These are phyloP conservation scores for Struthio camelus DNA, from an alignment of 2,113 vertebrate genomes.

Conservation along the genomic window DNA sequence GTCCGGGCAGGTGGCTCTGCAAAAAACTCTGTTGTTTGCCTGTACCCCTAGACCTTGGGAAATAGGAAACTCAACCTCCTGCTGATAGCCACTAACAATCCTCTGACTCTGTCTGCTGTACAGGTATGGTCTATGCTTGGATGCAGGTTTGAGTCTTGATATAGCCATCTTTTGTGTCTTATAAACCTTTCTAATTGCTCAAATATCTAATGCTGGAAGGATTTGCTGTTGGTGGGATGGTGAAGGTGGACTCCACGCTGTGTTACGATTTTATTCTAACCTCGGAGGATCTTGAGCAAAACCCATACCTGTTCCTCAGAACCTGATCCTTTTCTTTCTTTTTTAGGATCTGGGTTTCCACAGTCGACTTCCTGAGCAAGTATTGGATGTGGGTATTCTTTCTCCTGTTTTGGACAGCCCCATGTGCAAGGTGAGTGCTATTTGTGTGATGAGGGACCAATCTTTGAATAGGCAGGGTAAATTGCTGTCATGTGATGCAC, in stretches of 20 bases:
- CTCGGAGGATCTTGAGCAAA: background rate
- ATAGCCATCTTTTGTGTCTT: background rate
- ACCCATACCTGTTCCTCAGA: accelerated
- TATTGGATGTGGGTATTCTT: conserved; percentile 56
- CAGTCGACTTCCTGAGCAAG: conserved; percentile 63
- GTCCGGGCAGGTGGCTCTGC: background rate
- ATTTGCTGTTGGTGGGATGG: background rate
- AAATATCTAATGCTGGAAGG: no score
- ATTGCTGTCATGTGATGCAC: accelerated
- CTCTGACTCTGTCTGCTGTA: background rate
- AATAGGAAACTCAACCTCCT: background rate
- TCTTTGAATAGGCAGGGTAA: background rate
- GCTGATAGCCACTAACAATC: background rate
- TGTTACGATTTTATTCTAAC: accelerated
- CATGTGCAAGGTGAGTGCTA: conserved; percentile 40
- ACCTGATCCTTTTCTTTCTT: background rate
- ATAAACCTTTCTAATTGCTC: background rate
- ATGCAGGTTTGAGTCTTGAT: background rate
- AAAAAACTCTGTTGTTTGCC: no score
- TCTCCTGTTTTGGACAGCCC: conserved; percentile 48
- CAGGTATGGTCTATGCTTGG: background rate
- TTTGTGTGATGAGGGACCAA: accelerated
- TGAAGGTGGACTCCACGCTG: background rate
- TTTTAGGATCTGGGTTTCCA: conserved; percentile 21
- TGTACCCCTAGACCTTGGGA: background rate